Evolutionary conservation across 53 echinoderm and acorn worm species (phyloP).

Genomic region (Arbacia lixula): DNA sequence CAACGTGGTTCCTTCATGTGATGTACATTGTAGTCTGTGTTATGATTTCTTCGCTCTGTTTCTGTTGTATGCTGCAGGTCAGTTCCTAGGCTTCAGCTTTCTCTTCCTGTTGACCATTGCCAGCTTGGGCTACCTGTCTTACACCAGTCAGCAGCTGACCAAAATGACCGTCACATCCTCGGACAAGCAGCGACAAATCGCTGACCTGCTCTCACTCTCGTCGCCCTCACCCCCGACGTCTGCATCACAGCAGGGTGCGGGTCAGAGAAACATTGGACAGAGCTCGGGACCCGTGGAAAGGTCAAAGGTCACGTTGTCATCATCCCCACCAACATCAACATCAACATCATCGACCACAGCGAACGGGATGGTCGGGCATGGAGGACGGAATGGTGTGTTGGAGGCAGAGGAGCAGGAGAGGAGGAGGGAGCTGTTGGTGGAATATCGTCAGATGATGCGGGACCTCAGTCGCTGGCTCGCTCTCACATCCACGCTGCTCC

Average conservation of each 20-base stretch:
- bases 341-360: background rate
- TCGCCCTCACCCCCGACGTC: background rate
- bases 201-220: background rate
- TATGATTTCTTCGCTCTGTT: no score
- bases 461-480: conserved; percentile 33
- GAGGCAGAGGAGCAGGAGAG: conserved; percentile 27
- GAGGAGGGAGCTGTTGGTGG: conserved; percentile 49
- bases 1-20: no score
- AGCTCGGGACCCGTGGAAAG: background rate
- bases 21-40: no score
- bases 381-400: background rate
- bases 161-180: background rate
- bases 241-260: background rate
- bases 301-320: background rate
- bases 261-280: background rate
- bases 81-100: conserved; percentile 5
- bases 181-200: background rate
- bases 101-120: conserved; percentile 10
- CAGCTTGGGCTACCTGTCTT: conserved; percentile 28
- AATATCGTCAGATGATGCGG: conserved; percentile 63
- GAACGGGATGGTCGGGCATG: background rate
- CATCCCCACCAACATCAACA: conserved; percentile 6
- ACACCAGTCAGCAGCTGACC: conserved; percentile 4
- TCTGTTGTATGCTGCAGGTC: conserved; percentile 1
- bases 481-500: background rate